phyloP scores from a whole-genome alignment of 2,888 invertebrate species.

The Athrips mouffetella region DNA sequence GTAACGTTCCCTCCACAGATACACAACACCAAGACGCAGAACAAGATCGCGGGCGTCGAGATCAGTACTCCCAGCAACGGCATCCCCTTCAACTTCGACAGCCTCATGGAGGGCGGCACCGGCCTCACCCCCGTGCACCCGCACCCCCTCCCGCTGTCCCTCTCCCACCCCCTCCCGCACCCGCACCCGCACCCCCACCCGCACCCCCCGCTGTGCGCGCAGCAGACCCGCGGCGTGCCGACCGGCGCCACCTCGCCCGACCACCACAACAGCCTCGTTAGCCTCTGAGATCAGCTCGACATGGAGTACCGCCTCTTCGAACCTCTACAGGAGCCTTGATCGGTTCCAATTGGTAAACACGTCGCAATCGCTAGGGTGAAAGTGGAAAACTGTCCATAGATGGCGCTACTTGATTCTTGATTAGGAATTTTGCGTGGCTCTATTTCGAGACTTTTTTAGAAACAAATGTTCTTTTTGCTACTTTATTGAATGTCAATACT shows the following conservation, averaged over 20 bases:
- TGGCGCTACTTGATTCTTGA: too few relatives aligned
- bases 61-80: slow-evolving; percentile 93
- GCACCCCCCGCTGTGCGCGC: background rate
- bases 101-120: slow-evolving; percentile 95
- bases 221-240: slow-evolving; percentile 81
- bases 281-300: slow-evolving; percentile 81
- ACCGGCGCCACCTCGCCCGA: slow-evolving; percentile 86
- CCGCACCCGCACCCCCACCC: slow-evolving; percentile 80
- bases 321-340: slow-evolving; percentile 15
- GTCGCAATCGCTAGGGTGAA: background rate
- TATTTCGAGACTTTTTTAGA: too few relatives aligned
- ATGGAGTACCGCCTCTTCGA: slow-evolving; percentile 35
- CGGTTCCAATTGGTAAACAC: too few relatives aligned
- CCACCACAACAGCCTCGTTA: slow-evolving; percentile 87
- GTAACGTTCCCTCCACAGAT: slow-evolving; percentile 46
- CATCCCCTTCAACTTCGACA: slow-evolving; percentile 93
- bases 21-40: slow-evolving; percentile 69
- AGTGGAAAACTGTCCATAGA: too few relatives aligned
- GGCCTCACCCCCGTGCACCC: slow-evolving; percentile 90
- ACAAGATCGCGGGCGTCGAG: slow-evolving; percentile 87
- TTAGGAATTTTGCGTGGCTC: too few relatives aligned
- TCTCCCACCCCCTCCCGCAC: slow-evolving; percentile 46
- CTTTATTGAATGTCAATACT: too few relatives aligned
- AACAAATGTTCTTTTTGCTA: too few relatives aligned
- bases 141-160: slow-evolving; percentile 67